Base-by-base conservation (phyloP, 2,113 vertebrate species). In the Macquaria australasica region DNA sequence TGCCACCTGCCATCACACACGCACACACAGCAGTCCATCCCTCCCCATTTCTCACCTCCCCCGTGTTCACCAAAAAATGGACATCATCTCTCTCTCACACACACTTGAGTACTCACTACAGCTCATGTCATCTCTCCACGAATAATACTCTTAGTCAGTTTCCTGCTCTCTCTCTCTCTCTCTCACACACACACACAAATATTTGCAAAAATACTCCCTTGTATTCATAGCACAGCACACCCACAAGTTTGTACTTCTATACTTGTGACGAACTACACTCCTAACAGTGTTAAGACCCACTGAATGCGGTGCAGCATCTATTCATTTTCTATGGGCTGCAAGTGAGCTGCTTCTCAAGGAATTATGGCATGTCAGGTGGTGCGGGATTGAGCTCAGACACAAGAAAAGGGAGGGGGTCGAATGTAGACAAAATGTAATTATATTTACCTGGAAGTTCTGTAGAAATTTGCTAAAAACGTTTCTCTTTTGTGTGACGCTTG, bases 21-120 rank as follows among this genome's bases (percentile, higher is more conserved):
- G 37, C 58, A 77, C 55, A 68, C 74, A 67, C 82, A 85, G 56
- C 71, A 82, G 78, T 79, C 66, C 76, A 78, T 83, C 85, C 56
- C 56, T 83, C 59, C 64, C 34, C 1, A 15, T 83, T 88, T 90
- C 88, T 84, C 91, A 92, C 87, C 91, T 90, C 92, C 90, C 18
- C 73, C 83, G 28, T 88, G 69, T 83, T 87, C 70, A 78, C 56
- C 76, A 67, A 58, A 79, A 78, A 83, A 72, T 56, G 15, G 9
- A 58, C 73, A 85, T 85, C 71, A 76, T 88, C 72, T 84, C 41
- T 56, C 8, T 63, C 59, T 90, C 77, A 62, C 74, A 25, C 69
- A 71, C 68, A 37, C 51, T 20, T 5, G 9, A 62, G 51, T 15
- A 43, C 69, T 41, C 76, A 73, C 69, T 20, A 56, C 72, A 53